Evolutionary conservation across 2,888 invertebrate species (phyloP).

Genomic region (Villa cingulata): DNA sequence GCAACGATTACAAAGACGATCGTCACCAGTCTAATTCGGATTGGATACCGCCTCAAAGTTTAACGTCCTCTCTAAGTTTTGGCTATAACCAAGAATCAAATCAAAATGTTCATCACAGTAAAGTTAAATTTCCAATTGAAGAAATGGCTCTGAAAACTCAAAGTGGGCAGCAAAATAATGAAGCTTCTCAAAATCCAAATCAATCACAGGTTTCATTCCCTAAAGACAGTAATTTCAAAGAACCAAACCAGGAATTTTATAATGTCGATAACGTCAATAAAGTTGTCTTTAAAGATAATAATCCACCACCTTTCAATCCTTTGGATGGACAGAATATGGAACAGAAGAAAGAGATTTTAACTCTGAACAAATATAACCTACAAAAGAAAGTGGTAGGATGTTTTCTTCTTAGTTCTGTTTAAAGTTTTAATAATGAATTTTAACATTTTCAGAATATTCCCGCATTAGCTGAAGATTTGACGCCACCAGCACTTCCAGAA

Average conservation of each 20-base stretch:
- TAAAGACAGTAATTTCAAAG: conserved; percentile 1
- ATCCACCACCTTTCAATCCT: neutral
- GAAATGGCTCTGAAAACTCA: neutral
- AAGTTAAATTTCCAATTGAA: neutral
- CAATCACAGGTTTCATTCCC: neutral
- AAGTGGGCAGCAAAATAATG: neutral
- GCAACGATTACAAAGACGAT: neutral
- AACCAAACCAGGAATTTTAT: neutral
- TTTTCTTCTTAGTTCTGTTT: neutral
- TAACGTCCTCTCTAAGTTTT: neutral
- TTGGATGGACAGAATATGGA: conserved; percentile 8
- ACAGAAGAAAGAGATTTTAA: conserved; percentile 31
- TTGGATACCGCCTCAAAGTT: neutral
- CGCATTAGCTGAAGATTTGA: conserved; percentile 36
- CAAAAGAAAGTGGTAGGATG: conserved; percentile 25
- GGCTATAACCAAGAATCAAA: neutral
- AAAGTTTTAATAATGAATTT: conserved; percentile 8
- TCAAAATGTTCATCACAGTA: neutral
- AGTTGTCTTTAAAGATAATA: conserved; percentile 8
- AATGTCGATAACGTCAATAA: neutral
- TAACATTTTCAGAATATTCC: conserved; percentile 19
- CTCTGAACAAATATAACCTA: conserved; percentile 25
- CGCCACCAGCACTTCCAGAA: conserved; percentile 28
- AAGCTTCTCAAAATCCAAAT: neutral
- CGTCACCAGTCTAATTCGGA: neutral